Base-by-base conservation (phyloP, 2,888 invertebrate genomes). In the Terebella lapidaria region DNA sequence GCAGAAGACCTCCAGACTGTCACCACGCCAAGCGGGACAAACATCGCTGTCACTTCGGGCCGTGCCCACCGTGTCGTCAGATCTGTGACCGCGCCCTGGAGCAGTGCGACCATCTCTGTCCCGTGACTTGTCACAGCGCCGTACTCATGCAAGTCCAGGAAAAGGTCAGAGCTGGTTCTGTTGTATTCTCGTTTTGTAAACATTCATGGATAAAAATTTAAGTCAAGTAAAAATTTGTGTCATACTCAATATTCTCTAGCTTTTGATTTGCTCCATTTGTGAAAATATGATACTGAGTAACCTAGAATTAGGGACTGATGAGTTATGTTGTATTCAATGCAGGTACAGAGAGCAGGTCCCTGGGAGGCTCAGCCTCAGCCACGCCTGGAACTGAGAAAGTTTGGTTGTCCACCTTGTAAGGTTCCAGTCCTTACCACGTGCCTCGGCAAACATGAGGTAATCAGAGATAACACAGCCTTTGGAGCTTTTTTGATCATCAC, bases 11-110 rank as follows among this genome's bases (percentile, higher is more conserved):
- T 35, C 87, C 92, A 2, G 88, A 89, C 75, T 95, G 95, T 81
- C 91, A 93, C 70, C 95, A 95, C 77, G 75, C 83, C 2, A 83
- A 84, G 63, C 85, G 89, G 61, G 87, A 88, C 90, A 77, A 80
- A 84, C 49, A 84, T 83, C 61, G 76, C 24, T 84, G 84, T 68
- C 84, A 84, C 79, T 86, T 88, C 25, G 88, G 88, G 84, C 88
- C 71, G 76, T 88, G 54, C 66, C 79, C 93, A 0, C 87, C 89
- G 0, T 95, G 95, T 75, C 84, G 83, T 63, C 88, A 91, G 71
- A 82, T 85, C 45, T 95, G 95, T 77, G 83, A 84, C 10, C 72
- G 71, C 51, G 56, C 60, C 2, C 67, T 75, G 20, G 42, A 62
- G 1, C 53, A 62, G 18, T 80, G 80, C 70, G 49, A 59, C 15